Conservation (phyloP, 2,888 invertebrate species). For the Athrips mouffetella region DNA sequence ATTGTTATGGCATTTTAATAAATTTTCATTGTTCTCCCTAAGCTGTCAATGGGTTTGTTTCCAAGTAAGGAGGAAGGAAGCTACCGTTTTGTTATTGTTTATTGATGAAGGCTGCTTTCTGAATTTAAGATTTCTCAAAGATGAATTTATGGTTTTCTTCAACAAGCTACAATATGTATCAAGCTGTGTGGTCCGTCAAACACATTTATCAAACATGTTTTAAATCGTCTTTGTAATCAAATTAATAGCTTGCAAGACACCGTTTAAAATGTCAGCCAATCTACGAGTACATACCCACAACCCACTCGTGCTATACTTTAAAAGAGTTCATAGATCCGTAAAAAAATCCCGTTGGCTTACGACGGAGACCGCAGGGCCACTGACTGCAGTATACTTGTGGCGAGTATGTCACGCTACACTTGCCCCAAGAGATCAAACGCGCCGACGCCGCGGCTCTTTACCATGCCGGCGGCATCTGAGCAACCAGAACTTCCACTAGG, state of each 20-base stretch:
- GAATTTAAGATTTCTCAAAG: background rate
- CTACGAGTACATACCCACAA: background rate
- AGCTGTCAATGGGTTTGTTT: constrained; percentile 56
- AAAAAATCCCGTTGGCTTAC: constrained; percentile 37
- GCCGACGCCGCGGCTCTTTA: constrained; percentile 41
- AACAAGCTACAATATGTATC: no score
- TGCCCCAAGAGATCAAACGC: constrained; percentile 55
- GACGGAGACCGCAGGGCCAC: constrained; percentile 43
- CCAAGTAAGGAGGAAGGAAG: constrained; percentile 70
- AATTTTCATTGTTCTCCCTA: constrained; percentile 64
- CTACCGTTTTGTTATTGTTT: constrained; percentile 47
- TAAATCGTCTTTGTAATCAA: no score
- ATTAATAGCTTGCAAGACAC: no score
- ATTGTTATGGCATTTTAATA: constrained; percentile 78
- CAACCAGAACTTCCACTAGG: constrained; percentile 51
- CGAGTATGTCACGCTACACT: constrained; percentile 67
- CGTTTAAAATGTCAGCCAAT: background rate
- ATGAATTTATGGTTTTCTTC: no score
- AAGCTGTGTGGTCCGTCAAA: no score
- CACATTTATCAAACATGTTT: no score
- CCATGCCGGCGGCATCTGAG: constrained; percentile 50
- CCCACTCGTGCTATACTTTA: constrained; percentile 14
- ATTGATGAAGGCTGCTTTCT: constrained; percentile 28
- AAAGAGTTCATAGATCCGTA: constrained; percentile 57
- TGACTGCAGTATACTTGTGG: constrained; percentile 21